Conservation (phyloP, 2,113 vertebrate genomes). For the Cavia aperea region DNA sequence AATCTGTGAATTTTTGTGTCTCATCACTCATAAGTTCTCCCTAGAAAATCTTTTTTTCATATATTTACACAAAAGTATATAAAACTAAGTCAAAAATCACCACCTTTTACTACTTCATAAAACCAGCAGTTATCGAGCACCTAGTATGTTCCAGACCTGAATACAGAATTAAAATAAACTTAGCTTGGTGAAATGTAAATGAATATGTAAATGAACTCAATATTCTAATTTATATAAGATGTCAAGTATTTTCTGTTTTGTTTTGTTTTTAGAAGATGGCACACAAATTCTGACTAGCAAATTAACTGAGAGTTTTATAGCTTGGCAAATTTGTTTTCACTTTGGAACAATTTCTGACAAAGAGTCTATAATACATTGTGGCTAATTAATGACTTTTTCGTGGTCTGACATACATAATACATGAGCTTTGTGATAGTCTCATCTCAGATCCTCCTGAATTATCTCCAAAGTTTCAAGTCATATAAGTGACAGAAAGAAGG, state of each 20-base stretch:
- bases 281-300: constrained; percentile 32
- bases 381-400: constrained; percentile 54
- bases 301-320: constrained; percentile 49
- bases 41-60: not conserved
- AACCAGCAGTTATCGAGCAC: not conserved
- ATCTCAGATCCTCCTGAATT: constrained; percentile 18
- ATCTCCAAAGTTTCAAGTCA: constrained; percentile 20
- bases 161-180: not conserved
- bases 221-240: constrained; percentile 18
- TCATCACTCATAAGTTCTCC: not conserved
- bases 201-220: constrained; percentile 6
- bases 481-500: not conserved
- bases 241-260: not conserved
- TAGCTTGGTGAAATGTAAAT: constrained; percentile 2
- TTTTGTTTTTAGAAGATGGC: constrained; percentile 35
- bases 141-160: not conserved
- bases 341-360: constrained; percentile 53
- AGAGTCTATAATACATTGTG: constrained; percentile 26
- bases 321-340: constrained; percentile 51
- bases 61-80: not conserved
- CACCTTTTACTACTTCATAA: not conserved
- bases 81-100: not conserved
- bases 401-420: constrained; percentile 50
- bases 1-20: not conserved
- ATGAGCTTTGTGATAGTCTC: constrained; percentile 4